Evolutionary conservation across 1,140 invertebrate species (phyloP).

Genomic region (Drosophila bocqueti): DNA sequence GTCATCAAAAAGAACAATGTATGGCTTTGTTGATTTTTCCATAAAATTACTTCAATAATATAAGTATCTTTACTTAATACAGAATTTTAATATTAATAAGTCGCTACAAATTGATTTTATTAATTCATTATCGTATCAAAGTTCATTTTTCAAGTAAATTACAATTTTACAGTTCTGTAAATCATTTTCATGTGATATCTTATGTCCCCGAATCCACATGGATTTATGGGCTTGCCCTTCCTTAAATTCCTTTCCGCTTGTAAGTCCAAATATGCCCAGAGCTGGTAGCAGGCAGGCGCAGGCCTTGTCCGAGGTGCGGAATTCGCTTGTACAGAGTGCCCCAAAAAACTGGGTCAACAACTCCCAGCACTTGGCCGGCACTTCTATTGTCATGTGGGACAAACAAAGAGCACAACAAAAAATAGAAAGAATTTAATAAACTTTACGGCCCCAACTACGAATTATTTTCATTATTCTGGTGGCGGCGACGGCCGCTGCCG

Average conservation of each 20-base stretch:
- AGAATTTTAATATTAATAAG: too few species aligned
- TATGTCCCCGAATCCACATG: neutral
- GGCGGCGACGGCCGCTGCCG: conserved; percentile 35
- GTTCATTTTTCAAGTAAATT: neutral
- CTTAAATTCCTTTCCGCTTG: conserved; percentile 35
- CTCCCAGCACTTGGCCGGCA: conserved; percentile 44
- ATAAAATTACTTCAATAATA: neutral
- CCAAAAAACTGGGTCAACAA: conserved; percentile 63
- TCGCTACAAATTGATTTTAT: neutral
- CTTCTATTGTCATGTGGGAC: conserved; percentile 47
- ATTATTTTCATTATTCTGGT: conserved; percentile 78
- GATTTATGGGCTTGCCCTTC: conserved; percentile 25
- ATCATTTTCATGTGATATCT: conserved; percentile 7
- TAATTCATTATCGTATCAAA: neutral
- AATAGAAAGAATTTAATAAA: conserved; percentile 74
- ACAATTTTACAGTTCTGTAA: neutral
- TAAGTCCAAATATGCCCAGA: conserved; percentile 1
- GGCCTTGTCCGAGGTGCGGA: conserved; percentile 27
- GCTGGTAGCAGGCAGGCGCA: neutral
- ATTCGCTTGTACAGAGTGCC: conserved; percentile 38
- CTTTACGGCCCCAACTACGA: conserved; percentile 73
- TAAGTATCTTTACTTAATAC: neutral
- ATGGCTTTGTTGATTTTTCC: neutral
- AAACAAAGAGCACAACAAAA: conserved; percentile 29
- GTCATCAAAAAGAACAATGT: neutral